phyloP scores from a whole-genome alignment of 1,140 invertebrate species.

The Cydia amplana region DNA sequence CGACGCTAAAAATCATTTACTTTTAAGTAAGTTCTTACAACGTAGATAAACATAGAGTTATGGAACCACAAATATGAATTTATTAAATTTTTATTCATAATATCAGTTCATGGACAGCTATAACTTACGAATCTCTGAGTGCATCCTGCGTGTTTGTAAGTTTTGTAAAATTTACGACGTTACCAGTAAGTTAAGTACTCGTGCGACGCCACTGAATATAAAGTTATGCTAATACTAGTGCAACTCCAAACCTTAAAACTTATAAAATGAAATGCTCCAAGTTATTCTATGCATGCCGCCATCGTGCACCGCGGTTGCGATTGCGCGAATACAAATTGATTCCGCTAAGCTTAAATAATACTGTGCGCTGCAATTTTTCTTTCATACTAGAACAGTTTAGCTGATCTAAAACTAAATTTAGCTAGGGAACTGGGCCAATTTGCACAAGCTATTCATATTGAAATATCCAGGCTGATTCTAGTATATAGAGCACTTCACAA shows the following conservation, averaged over 20 bases:
- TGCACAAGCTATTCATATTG: not conserved
- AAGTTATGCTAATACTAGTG: conserved; percentile 73
- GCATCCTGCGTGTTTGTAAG: conserved; percentile 69
- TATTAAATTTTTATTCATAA: conserved; percentile 42
- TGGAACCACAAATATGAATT: conserved; percentile 32
- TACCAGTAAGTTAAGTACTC: conserved; percentile 62
- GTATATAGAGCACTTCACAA: not conserved
- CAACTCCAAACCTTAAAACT: conserved; percentile 66
- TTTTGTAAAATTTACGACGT: conserved; percentile 71
- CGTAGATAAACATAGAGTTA: not conserved
- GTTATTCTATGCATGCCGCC: conserved; percentile 49
- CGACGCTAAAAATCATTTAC: too few species aligned
- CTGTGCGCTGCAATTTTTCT: conserved; percentile 8
- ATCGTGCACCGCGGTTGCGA: conserved; percentile 39
- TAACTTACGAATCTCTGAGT: conserved; percentile 69
- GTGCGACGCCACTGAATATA: conserved; percentile 67
- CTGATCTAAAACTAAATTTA: conserved; percentile 7
- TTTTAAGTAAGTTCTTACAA: too few species aligned
- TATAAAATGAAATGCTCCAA: conserved; percentile 64
- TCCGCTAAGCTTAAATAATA: conserved; percentile 23
- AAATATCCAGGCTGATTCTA: not conserved
- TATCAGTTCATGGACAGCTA: conserved; percentile 62
- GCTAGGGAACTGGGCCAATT: conserved; percentile 15
- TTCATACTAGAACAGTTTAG: conserved; percentile 1
- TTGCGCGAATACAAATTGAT: conserved; percentile 41